Evolutionary conservation across 1,140 invertebrate species (phyloP).

Genomic region (Psilanteris sp.): DNA sequence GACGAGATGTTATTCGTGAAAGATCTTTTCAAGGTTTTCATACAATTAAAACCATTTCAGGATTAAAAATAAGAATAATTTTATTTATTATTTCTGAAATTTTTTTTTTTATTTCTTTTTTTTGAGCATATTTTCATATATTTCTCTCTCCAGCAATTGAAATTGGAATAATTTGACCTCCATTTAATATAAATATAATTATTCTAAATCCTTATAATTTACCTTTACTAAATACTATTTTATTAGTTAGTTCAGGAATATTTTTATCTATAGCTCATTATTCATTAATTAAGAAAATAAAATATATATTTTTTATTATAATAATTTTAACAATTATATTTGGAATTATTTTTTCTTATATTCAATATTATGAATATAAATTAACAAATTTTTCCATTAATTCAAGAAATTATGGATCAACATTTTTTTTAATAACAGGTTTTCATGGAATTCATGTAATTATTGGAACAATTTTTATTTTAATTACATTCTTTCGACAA

Average conservation of each 20-base stretch:
- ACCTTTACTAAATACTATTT: constrained; percentile 83
- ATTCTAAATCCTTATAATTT: constrained; percentile 84
- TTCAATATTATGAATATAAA: constrained; percentile 78
- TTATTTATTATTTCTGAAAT: constrained; percentile 84
- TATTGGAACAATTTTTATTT: constrained; percentile 84
- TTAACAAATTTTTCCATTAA: constrained; percentile 80
- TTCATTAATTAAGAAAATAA: constrained; percentile 73
- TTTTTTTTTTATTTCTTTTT: constrained; percentile 83
- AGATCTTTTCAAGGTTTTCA: constrained; percentile 81
- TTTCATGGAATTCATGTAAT: constrained; percentile 87
- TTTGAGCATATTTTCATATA: constrained; percentile 85
- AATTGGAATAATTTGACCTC: constrained; percentile 75
- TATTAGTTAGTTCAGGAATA: constrained; percentile 81
- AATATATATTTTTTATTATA: too few species aligned
- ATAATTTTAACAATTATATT: constrained; percentile 81
- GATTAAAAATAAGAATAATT: constrained; percentile 82
- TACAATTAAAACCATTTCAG: constrained; percentile 75
- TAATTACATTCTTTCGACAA: constrained; percentile 81
- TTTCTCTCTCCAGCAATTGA: constrained; percentile 82
- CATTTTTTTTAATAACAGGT: constrained; percentile 86
- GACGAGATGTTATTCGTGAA: constrained; percentile 83
- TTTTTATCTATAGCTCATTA: constrained; percentile 81
- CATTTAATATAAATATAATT: constrained; percentile 62
- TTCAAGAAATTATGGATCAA: constrained; percentile 84
- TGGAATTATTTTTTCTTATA: constrained; percentile 80